These are phyloP conservation scores for Bicyclus anynana DNA, from an alignment of 1,140 invertebrate genomes.

Conservation along the genomic window DNA sequence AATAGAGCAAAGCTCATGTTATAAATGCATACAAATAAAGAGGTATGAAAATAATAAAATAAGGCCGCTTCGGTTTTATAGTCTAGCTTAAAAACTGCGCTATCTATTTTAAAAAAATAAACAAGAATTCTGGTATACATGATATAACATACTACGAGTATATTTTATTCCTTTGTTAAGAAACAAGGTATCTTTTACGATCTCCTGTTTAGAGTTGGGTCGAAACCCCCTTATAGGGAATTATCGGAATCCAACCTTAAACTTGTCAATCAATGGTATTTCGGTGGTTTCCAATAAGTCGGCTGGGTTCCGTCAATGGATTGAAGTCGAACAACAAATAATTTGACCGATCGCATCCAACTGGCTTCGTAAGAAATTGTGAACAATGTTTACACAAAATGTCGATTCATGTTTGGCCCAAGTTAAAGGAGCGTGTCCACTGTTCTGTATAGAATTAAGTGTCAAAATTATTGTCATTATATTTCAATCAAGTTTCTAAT, in stretches of 20 bases:
- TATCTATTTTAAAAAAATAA: no score
- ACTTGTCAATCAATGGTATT: constrained; percentile 29
- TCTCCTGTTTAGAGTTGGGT: neutral
- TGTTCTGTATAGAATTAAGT: no score
- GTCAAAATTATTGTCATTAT: no score
- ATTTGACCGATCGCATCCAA: constrained; percentile 33
- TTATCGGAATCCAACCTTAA: constrained; percentile 18
- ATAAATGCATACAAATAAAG: no score
- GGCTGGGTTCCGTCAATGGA: constrained; percentile 9
- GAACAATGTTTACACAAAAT: constrained; percentile 22
- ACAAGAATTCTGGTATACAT: no score
- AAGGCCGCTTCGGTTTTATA: no score
- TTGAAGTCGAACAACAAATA: constrained; percentile 31
- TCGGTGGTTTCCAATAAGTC: constrained; percentile 9
- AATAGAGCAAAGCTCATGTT: no score
- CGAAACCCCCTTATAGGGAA: neutral
- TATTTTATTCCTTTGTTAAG: no score
- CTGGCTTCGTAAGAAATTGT: constrained; percentile 24
- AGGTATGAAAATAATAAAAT: no score
- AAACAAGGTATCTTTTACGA: constrained; percentile 4
- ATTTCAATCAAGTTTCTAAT: no score
- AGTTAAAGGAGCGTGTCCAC: constrained; percentile 7
- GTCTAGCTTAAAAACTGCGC: no score
- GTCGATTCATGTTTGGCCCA: constrained; percentile 16
- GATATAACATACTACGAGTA: no score